Conservation (phyloP, 1,140 invertebrate genomes). For the Mactra quadrangularis region DNA sequence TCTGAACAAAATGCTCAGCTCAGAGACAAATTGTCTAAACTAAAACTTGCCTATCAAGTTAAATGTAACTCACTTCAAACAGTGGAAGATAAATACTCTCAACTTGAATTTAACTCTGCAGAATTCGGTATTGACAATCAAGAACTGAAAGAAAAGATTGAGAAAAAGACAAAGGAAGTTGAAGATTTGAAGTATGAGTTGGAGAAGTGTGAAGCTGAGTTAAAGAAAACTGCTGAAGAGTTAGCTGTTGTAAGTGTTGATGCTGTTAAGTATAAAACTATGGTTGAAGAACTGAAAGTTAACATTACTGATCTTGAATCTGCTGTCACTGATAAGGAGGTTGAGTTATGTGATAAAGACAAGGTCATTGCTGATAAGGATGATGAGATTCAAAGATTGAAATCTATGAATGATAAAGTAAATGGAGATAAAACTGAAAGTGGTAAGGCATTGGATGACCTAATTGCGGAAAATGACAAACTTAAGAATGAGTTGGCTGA, state of each 20-base stretch:
- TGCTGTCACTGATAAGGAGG: conserved; percentile 43
- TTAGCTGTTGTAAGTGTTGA: conserved; percentile 36
- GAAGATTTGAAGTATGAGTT: conserved; percentile 11
- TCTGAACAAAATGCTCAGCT: conserved; percentile 3
- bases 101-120: conserved; percentile 40
- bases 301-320: conserved; percentile 40
- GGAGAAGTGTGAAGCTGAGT: neutral
- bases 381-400: conserved; percentile 1
- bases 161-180: conserved; percentile 19
- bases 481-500: conserved; percentile 6
- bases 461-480: conserved; percentile 4
- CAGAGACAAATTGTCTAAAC: conserved; percentile 2
- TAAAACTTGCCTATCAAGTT: conserved; percentile 5
- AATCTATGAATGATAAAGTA: neutral
- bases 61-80: conserved; percentile 7
- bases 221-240: conserved; percentile 39
- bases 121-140: conserved; percentile 30
- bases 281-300: conserved; percentile 32
- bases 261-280: conserved; percentile 8
- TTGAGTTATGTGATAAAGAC: conserved; percentile 39
- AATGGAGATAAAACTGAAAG: neutral
- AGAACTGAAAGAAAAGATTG: neutral
- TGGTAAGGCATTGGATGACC: neutral
- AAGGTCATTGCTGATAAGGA: conserved; percentile 30
- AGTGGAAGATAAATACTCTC: conserved; percentile 7